These are phyloP conservation scores for Acleris laterana DNA, from an alignment of 2,888 invertebrate genomes.

Conservation along the genomic window DNA sequence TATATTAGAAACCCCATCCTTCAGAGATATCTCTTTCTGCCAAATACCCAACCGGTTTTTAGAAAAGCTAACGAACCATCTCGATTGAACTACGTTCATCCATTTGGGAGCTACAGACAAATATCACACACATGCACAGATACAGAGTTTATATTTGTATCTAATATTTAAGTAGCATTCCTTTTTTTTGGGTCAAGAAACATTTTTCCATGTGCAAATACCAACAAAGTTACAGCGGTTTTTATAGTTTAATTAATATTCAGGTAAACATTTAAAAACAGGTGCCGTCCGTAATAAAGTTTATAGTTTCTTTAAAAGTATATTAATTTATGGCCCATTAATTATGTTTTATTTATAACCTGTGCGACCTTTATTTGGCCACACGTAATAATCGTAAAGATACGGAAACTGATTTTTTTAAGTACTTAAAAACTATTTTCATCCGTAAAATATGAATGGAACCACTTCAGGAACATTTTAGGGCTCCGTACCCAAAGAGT, in stretches of 20 bases:
- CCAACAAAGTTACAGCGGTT: neutral
- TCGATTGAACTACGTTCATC: no score
- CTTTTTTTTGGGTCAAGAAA: no score
- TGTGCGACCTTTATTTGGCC: slow-evolving; percentile 17
- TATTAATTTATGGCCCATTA: slow-evolving; percentile 19
- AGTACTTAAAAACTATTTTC: neutral
- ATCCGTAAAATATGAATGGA: neutral
- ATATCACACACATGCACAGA: no score
- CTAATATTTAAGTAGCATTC: no score
- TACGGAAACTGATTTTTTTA: neutral
- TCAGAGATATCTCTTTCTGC: no score
- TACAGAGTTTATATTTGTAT: no score
- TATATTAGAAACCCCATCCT: no score
- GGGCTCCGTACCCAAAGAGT: no score
- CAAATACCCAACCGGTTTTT: no score
- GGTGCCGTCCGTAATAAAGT: slow-evolving; percentile 15
- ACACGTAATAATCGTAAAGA: slow-evolving; percentile 14
- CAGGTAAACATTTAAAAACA: slow-evolving; percentile 11
- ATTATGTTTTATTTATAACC: slow-evolving; percentile 27
- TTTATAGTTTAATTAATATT: slow-evolving; percentile 7
- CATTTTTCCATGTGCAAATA: no score
- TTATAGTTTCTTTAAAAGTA: slow-evolving; percentile 19
- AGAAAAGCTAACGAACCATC: no score
- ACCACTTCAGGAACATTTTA: neutral
- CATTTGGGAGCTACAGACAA: no score